Conservation (phyloP, 2,888 invertebrate genomes). For the Flexamia atlantica region DNA sequence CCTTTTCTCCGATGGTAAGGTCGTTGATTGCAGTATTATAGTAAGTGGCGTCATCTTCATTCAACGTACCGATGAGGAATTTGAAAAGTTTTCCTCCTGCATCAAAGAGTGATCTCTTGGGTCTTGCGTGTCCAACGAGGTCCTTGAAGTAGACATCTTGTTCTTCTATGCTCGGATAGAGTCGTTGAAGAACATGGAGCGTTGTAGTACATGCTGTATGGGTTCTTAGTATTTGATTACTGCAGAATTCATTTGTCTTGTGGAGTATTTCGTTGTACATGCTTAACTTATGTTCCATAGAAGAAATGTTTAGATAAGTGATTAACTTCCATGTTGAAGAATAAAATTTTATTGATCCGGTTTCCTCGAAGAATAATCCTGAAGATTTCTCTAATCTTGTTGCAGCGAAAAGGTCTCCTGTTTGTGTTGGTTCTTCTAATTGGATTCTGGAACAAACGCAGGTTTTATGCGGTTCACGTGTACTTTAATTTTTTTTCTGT, state of each 20-base stretch:
- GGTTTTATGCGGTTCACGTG: background rate
- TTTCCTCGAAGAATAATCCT: background rate
- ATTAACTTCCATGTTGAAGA: background rate
- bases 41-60: constrained; percentile 4
- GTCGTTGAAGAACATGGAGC: background rate
- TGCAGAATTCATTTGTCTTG: background rate
- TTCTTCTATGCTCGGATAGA: background rate
- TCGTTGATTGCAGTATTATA: constrained; percentile 16
- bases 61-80: background rate
- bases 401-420: background rate
- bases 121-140: background rate
- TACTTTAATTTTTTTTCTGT: background rate
- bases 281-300: background rate
- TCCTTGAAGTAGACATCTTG: background rate
- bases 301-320: background rate
- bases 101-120: background rate
- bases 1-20: background rate
- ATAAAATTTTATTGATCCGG: background rate
- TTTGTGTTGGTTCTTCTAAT: background rate
- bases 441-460: background rate
- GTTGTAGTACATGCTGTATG: background rate
- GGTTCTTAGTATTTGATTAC: background rate
- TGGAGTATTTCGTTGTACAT: background rate
- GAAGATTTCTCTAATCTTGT: background rate
- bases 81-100: background rate